Percentiles rank a stretch among this genome's conserved stretches.
Evolutionary conservation across 2,888 invertebrate species (phyloP).

Genomic region (Diplazon laetatorius): DNA sequence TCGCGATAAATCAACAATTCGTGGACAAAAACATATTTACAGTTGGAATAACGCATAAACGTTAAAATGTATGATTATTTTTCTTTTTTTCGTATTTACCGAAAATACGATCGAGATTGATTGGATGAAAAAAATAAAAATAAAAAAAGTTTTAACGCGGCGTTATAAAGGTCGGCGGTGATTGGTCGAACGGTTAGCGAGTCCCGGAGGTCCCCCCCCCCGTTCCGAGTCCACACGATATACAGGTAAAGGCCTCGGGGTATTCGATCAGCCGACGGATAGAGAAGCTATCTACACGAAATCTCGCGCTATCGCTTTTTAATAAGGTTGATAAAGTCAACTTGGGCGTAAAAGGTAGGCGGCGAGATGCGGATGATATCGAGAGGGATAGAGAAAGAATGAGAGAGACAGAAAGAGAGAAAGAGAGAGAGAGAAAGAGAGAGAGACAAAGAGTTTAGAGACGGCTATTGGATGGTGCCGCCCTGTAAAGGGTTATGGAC

Average conservation of each 20-base stretch:
- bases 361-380: constrained; percentile 39
- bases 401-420: constrained; percentile 39
- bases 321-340: constrained; percentile 82
- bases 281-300: constrained; percentile 75
- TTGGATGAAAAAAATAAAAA: too few relatives aligned
- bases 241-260: constrained; percentile 47
- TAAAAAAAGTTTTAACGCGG: background rate
- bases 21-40: too few relatives aligned
- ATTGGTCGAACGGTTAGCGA: constrained; percentile 31
- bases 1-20: too few relatives aligned
- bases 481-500: constrained; percentile 74
- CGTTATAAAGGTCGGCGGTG: constrained; percentile 19
- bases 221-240: constrained; percentile 35
- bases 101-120: constrained; percentile 6
- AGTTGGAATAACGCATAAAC: too few relatives aligned
- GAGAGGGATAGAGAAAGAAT: constrained; percentile 41
- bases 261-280: constrained; percentile 70
- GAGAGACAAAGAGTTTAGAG: constrained; percentile 27
- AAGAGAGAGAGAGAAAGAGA: constrained; percentile 36
- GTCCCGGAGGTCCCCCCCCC: background rate
- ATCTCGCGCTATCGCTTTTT: constrained; percentile 80
- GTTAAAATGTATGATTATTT: too few relatives aligned
- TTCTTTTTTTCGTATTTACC: too few relatives aligned
- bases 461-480: constrained; percentile 67
- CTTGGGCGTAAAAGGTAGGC: constrained; percentile 61